A percentile compares a stretch with the other conserved stretches of the same genome.
These are phyloP conservation scores for Allygus modestus DNA, from an alignment of 2,888 invertebrate genomes.

Conservation along the genomic window DNA sequence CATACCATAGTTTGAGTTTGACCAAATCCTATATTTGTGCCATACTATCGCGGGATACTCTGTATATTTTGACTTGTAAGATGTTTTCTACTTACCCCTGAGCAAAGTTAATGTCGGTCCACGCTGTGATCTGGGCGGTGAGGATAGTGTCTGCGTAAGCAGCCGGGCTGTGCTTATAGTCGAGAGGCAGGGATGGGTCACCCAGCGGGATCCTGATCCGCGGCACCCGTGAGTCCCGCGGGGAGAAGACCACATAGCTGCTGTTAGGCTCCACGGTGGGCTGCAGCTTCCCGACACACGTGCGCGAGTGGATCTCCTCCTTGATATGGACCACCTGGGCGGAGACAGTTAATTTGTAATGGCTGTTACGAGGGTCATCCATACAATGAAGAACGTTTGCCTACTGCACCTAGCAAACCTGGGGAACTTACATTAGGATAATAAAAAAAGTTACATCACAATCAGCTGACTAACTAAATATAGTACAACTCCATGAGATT, in stretches of 20 bases:
- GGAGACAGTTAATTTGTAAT: not conserved
- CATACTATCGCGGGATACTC: no score
- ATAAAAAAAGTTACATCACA: no score
- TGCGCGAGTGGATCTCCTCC: slow-evolving; percentile 85
- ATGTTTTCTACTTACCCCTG: slow-evolving; percentile 31
- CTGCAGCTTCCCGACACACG: slow-evolving; percentile 83
- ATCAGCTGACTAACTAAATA: no score
- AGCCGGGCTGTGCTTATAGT: not conserved
- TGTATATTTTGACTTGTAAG: no score
- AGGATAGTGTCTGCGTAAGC: not conserved
- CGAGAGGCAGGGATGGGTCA: slow-evolving; percentile 70
- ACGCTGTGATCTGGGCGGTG: slow-evolving; percentile 23
- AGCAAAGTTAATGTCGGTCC: slow-evolving; percentile 37
- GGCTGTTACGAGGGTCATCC: no score
- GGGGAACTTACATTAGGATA: no score
- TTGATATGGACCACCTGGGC: slow-evolving; percentile 84
- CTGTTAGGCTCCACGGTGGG: not conserved
- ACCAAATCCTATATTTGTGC: no score
- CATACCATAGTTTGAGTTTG: no score
- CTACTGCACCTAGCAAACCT: no score
- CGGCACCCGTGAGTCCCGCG: slow-evolving; percentile 89
- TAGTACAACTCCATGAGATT: no score
- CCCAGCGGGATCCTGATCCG: slow-evolving; percentile 83
- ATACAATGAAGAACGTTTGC: not conserved
- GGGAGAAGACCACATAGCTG: slow-evolving; percentile 83